A percentile compares a stretch with the other conserved stretches of the same genome.
phyloP scores from a whole-genome alignment of 2,113 vertebrate species.

The Python bivittatus region DNA sequence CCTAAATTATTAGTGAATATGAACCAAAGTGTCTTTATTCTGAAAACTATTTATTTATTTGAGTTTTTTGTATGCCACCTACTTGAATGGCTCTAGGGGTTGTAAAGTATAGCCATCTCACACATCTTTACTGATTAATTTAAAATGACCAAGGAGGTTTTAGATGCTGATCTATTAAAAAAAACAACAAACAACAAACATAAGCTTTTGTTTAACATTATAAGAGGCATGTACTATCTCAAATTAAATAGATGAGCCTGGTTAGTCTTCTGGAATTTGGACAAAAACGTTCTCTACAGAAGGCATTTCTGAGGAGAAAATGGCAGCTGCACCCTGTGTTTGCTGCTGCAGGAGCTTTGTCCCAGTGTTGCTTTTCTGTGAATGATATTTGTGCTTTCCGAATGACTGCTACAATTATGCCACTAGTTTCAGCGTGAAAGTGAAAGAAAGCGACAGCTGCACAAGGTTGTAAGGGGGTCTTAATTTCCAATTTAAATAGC shows the following conservation, averaged over 20 bases:
- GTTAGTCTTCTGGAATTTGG: neutral
- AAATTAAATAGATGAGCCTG: neutral
- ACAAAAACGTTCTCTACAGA: neutral
- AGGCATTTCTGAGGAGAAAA: neutral
- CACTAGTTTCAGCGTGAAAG: rapidly evolving
- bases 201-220: neutral
- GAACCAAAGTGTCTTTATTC: neutral
- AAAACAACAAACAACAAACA: neutral
- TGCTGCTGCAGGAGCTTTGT: rapidly evolving
- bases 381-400: neutral
- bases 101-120: neutral
- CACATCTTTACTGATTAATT: neutral
- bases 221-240: neutral
- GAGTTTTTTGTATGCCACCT: neutral
- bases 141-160: neutral
- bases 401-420: neutral
- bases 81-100: neutral
- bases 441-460: neutral
- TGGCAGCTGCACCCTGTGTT: neutral
- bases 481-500: constrained; percentile 46
- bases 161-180: neutral
- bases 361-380: neutral
- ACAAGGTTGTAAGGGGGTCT: constrained; percentile 4
- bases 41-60: neutral
- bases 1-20: neutral